Evolutionary conservation across 2,888 invertebrate genomes (phyloP).

Genomic region (Hylaea fasciaria): DNA sequence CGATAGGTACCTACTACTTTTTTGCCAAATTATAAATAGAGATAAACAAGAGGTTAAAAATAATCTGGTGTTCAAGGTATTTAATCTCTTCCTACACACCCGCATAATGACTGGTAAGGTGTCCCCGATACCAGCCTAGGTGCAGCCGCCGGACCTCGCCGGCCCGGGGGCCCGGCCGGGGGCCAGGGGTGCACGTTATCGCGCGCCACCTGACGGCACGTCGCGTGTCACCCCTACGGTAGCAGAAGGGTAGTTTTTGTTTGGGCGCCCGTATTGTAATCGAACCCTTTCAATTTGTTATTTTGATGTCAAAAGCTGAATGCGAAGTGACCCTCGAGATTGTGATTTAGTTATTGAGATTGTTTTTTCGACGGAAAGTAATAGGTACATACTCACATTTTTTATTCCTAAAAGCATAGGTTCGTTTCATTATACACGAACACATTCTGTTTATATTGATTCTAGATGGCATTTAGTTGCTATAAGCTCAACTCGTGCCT

Average conservation of each 20-base stretch:
- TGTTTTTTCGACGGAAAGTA: slow-evolving; percentile 13
- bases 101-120: slow-evolving; percentile 28
- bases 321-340: slow-evolving; percentile 19
- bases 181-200: slow-evolving; percentile 19
- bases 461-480: too few species aligned
- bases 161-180: slow-evolving; percentile 1
- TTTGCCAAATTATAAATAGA: too few species aligned
- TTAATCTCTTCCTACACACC: slow-evolving; percentile 4
- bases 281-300: slow-evolving; percentile 37
- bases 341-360: slow-evolving; percentile 34
- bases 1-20: too few species aligned
- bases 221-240: slow-evolving; percentile 30
- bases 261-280: slow-evolving; percentile 40
- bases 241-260: slow-evolving; percentile 22
- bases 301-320: slow-evolving; percentile 33
- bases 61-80: too few species aligned
- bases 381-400: not conserved
- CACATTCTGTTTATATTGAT: too few species aligned
- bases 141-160: slow-evolving; percentile 10
- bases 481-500: not conserved
- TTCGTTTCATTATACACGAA: too few species aligned
- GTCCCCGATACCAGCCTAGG: slow-evolving; percentile 23
- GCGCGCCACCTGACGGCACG: slow-evolving; percentile 27
- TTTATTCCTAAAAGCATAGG: not conserved
- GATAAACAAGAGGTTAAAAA: too few species aligned